Percentiles rank a stretch among this genome's conserved stretches.
Evolutionary conservation across 2,797 vertebrate species (phyloP).

Genomic region (Echiichthys vipera): DNA sequence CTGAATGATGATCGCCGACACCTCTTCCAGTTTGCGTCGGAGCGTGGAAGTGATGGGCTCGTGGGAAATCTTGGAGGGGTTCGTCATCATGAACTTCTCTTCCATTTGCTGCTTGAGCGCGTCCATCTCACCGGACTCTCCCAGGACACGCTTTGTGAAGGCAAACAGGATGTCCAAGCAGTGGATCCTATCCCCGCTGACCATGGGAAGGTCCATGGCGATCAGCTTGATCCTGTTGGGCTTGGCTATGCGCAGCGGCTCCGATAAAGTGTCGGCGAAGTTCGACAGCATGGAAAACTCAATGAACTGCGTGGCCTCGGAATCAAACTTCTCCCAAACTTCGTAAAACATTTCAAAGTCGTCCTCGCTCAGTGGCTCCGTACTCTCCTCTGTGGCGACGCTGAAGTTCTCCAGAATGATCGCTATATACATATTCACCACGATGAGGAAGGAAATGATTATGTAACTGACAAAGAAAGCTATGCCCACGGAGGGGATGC

Average conservation of each 20-base stretch:
- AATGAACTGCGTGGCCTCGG: slow-evolving; percentile 97
- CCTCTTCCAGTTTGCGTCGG: slow-evolving; percentile 93
- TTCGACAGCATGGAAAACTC: slow-evolving; percentile 92
- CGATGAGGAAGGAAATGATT: slow-evolving; percentile 99
- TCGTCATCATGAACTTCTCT: slow-evolving; percentile 97
- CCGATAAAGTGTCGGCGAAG: slow-evolving; percentile 93
- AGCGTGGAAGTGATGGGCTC: slow-evolving; percentile 98
- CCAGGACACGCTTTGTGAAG: slow-evolving; percentile 98
- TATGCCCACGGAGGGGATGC: slow-evolving; percentile 94
- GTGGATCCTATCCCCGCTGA: slow-evolving; percentile 96
- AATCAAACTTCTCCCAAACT: slow-evolving; percentile 98
- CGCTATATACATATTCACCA: slow-evolving; percentile 99
- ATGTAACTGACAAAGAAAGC: slow-evolving; percentile 98
- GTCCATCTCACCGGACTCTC: slow-evolving; percentile 98
- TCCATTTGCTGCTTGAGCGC: slow-evolving; percentile 99
- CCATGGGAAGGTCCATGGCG: slow-evolving; percentile 98
- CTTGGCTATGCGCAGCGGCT: slow-evolving; percentile 95
- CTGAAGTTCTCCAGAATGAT: slow-evolving; percentile 99
- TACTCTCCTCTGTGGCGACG: slow-evolving; percentile 98
- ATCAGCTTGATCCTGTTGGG: slow-evolving; percentile 96
- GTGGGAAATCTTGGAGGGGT: slow-evolving; percentile 95
- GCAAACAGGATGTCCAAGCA: slow-evolving; percentile 99
- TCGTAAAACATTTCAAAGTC: slow-evolving; percentile 99
- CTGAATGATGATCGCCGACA: slow-evolving; percentile 92
- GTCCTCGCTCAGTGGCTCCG: slow-evolving; percentile 96